Conservation (phyloP, 2,113 vertebrate species). For the Micronycteris hirsuta region DNA sequence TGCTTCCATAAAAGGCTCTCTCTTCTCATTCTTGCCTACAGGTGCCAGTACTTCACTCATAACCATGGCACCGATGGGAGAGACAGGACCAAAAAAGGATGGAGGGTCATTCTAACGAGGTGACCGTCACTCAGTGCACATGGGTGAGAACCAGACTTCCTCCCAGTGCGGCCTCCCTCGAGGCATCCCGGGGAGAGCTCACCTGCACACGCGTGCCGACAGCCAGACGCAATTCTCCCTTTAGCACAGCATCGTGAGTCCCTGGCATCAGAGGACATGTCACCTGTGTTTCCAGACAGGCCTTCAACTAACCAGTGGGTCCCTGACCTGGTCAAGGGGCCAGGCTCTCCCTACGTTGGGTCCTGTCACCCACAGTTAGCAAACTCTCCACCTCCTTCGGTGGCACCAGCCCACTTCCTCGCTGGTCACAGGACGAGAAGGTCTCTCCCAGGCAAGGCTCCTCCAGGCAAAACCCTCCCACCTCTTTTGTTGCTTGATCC, state of each 20-base stretch:
- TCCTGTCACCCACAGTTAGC: not conserved
- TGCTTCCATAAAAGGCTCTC: slow-evolving; percentile 56
- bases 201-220: not conserved
- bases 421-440: not conserved
- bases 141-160: not conserved
- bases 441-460: not conserved
- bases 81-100: not conserved
- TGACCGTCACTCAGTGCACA: not conserved
- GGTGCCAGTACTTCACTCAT: slow-evolving; percentile 1
- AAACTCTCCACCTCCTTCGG: not conserved
- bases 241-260: not conserved
- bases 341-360: not conserved
- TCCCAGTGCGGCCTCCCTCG: rapidly evolving
- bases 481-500: not conserved
- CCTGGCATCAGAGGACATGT: not conserved
- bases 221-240: not conserved
- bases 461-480: not conserved
- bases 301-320: not conserved
- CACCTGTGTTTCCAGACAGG: not conserved
- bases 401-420: not conserved
- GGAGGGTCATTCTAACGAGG: not conserved
- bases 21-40: slow-evolving; percentile 57
- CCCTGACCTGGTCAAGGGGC: not conserved
- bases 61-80: not conserved
- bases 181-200: not conserved